Conservation (phyloP, 2,888 invertebrate genomes). For the Alloplasta piceator region DNA sequence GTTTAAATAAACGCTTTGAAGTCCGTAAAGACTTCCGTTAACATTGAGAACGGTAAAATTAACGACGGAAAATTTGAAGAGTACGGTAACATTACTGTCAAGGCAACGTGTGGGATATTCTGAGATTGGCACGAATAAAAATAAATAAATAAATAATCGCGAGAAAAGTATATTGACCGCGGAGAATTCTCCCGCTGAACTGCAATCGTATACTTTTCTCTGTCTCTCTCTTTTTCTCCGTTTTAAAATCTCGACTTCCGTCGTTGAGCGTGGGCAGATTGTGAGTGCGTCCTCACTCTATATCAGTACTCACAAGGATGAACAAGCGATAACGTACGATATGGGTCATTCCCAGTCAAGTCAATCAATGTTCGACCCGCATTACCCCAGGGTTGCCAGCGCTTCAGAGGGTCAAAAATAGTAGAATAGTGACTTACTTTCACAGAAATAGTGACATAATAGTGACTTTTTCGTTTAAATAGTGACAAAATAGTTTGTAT, state of each 20-base stretch:
- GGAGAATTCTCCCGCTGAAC: slow-evolving; percentile 1
- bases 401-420: no score
- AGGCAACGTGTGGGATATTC: slow-evolving; percentile 1
- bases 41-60: neutral
- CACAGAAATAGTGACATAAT: no score
- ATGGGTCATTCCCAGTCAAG: no score
- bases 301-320: slow-evolving; percentile 27
- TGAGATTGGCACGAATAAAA: neutral
- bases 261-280: slow-evolving; percentile 44
- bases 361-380: no score
- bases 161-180: slow-evolving; percentile 15
- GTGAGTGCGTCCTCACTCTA: slow-evolving; percentile 39
- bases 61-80: slow-evolving; percentile 2
- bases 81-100: neutral
- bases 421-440: no score
- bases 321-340: neutral
- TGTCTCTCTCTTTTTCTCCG: slow-evolving; percentile 5
- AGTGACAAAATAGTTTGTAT: no score
- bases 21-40: no score
- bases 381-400: no score
- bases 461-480: no score
- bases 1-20: no score
- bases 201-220: neutral
- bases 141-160: neutral
- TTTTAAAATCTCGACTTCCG: slow-evolving; percentile 43